Evolutionary conservation across 2,797 vertebrate species (phyloP), one percentile per base, ranked within the genome.

Genomic region (Danio jaintianensis): DNA sequence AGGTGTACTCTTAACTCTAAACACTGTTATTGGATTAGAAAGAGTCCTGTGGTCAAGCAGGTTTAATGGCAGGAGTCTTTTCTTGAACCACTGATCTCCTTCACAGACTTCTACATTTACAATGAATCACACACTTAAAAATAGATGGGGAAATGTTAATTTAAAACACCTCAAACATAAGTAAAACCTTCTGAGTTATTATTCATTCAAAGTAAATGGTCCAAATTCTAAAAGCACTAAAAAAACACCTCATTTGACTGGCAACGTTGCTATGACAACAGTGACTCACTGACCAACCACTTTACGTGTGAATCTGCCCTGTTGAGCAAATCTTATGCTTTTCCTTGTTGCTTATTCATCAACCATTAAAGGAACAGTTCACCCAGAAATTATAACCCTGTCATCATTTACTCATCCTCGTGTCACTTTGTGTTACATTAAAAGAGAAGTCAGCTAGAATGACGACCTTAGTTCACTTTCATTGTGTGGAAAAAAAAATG

Each of bases 1-100:
- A 45, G 66, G 68, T 45, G 22, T 68, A n/a, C 48, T 76, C 71
- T 58, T 58, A 67, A 22, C 12, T 45, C 78, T 67, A 72, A 82
- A 75, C 29, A 50, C 43, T 36, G 45, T 75, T 75, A 78, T 58
- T 62, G 55, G 69, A 84, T 75, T 84, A 72, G 53, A 42, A 42
- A 56, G 47, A 75, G 64, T 64, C 48, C 43, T 38, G 47, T 20
- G 50, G 42, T 42, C 47, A 79, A 75, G 77, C 70, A 42, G 72
- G 18, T 75, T 82, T 66, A 77, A 70, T 40, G 45, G 64, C 38
- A 68, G 63, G 22, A 55, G 29, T 61, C 68, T 62, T 66, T 82
- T 79, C 56, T 62, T 12, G 29, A 61, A 61, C 43, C 43, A 62
- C 67, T 68, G 52, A 82, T 72, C 75, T 82, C 53, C 68, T 78